Base-by-base conservation (phyloP, 2,888 invertebrate species). In the Acanthopleura granulata region DNA sequence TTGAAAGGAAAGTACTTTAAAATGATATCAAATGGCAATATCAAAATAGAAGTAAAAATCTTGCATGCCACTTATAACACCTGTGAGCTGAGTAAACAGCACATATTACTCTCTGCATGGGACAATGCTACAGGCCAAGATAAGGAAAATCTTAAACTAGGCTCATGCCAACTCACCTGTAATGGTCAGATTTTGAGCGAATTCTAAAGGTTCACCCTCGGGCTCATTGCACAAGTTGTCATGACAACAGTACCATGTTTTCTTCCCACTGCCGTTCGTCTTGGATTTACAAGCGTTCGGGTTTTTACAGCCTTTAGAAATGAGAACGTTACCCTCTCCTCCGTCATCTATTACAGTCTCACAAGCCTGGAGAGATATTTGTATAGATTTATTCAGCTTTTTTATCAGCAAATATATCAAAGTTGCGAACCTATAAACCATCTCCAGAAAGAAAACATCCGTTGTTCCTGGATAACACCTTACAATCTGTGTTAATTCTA, bases 301-400 rank as follows among this genome's bases (percentile, higher is more conserved):
- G 29, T 66, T 66, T 25, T 66, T 66, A 27, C 66, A 66, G 22
- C 66, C 66, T 66, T 66, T 66, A 66, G 66, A 66, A 6, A 57
- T 57, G 18, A 27, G 16, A 15, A 66, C 14, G 16, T 27, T 15
- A 27, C 66, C 66, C 4, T 14, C 25, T 18, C 16, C 29, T n/a
- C 4, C 12, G 16, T 27, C 29, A 27, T 66, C 66, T 15, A 66
- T 25, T 15, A 66, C 66, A 16, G 66, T 66, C 66, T 66, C 66
- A 66, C 66, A 66, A 25, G 27, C 29, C 66, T 66, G 66, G 25
- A 27, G 25, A 66, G 3, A 66, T 6, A 6, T 22, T 16, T 66
- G 66, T 6, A 27, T 3, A 66, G 3, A 66, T 6, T 1, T 22
- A 3, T 40, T 40, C 40, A 40, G 40, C 3, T 9, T 9, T 3